Conservation (phyloP, 2,888 invertebrate species). For the Junonia oenone region DNA sequence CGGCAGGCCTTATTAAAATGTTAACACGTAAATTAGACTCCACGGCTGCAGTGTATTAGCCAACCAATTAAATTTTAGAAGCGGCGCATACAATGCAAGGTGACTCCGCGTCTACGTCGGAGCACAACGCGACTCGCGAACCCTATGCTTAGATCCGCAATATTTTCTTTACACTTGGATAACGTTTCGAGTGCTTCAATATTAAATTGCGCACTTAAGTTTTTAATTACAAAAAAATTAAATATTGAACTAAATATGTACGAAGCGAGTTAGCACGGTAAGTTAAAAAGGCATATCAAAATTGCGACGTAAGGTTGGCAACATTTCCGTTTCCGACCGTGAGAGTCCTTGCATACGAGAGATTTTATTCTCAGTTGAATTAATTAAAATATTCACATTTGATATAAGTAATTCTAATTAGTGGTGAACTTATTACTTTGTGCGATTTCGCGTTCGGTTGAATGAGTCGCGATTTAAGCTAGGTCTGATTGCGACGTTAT, state of each 20-base stretch:
- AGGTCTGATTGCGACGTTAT: constrained; percentile 17
- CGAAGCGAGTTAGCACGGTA: constrained; percentile 53
- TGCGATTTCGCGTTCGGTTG: constrained; percentile 30
- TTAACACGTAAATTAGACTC: constrained; percentile 78
- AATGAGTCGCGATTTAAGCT: constrained; percentile 32
- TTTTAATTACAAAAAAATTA: constrained; percentile 58
- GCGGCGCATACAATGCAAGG: constrained; percentile 55
- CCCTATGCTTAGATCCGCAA: constrained; percentile 40
- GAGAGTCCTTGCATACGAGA: constrained; percentile 66
- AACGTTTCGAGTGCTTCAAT: constrained; percentile 43
- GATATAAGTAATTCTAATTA: constrained; percentile 36
- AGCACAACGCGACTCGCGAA: constrained; percentile 37
- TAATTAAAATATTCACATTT: constrained; percentile 41
- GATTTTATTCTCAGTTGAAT: constrained; percentile 61
- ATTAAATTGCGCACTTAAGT: constrained; percentile 46
- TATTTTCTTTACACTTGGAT: constrained; percentile 49
- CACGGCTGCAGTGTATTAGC: constrained; percentile 66
- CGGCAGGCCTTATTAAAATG: constrained; percentile 75
- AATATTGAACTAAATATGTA: constrained; percentile 58
- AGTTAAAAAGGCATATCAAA: constrained; percentile 72
- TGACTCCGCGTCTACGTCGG: constrained; percentile 43
- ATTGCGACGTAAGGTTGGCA: constrained; percentile 74
- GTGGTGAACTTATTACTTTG: constrained; percentile 34
- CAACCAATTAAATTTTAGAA: constrained; percentile 74
- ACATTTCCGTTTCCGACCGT: constrained; percentile 61